These are phyloP conservation scores for Malurus leucopterus DNA, from an alignment of 2,797 vertebrate species.

Conservation along the genomic window DNA sequence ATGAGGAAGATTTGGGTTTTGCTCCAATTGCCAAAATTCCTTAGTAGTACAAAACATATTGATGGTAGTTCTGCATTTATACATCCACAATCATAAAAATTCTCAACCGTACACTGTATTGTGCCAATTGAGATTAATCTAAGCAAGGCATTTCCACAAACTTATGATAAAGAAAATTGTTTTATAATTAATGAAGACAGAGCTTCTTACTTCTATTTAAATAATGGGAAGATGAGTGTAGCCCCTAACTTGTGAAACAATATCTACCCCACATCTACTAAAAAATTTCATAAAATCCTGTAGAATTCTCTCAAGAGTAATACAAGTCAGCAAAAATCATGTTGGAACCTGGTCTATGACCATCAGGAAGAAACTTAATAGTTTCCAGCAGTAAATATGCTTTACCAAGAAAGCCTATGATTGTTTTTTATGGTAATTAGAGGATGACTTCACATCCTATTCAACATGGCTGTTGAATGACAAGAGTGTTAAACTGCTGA, in stretches of 20 bases:
- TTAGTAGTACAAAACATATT: neutral
- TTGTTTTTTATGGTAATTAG: neutral
- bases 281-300: neutral
- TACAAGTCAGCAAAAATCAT: neutral
- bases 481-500: neutral
- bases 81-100: neutral
- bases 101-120: neutral
- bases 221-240: neutral
- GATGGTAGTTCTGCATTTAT: neutral
- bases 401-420: neutral
- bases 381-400: neutral
- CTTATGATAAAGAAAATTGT: neutral
- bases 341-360: neutral
- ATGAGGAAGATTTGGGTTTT: neutral
- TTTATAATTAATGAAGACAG: neutral
- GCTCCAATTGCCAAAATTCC: neutral
- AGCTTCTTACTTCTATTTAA: neutral
- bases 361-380: neutral
- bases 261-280: neutral
- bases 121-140: neutral
- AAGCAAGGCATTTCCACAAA: neutral
- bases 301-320: neutral
- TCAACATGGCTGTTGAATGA: neutral
- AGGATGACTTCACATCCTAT: neutral
- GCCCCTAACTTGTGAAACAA: neutral